Evolutionary conservation across 2,797 vertebrate species (phyloP), one percentile per base, ranked within the genome.

Genomic region (Numenius phaeopus): DNA sequence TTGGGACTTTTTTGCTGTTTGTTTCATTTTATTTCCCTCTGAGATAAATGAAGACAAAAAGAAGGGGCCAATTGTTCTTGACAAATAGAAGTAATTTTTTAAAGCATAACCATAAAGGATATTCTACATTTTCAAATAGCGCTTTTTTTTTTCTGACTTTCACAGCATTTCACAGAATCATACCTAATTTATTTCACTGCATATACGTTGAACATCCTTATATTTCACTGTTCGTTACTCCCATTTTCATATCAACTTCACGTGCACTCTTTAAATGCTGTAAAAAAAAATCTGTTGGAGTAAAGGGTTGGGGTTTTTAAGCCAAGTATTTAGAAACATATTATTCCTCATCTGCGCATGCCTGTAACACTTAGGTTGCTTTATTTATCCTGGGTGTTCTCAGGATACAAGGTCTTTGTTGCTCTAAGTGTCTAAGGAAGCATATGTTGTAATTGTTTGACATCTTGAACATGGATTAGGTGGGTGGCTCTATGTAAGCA

Each of bases 21-120:
- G 86, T 72, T 96, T 93, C 80, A 62, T 93, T 97, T 92, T 88
- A 95, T 90, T 95, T 96, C 89, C 87, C 64, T 89, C 73, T 27
- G 65, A 97, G 94, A 95, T 96, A 92, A 97, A 96, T 94, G 82
- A 92, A 96, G 90, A 91, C 58, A 79, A 88, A 95, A 96, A 85
- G 71, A 83, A 92, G 29, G 59, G 72, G 27, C 69, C 93, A 55
- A 70, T 95, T 95, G 87, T 91, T 95, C 70, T 55, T 93, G 96
- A 95, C 75, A 96, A 96, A 95, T 85, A 69, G 79, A 92, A 91
- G 84, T 89, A 55, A 91, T 95, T 90, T 95, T 52, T 3, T 0
- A 81, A 95, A 90, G 92, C 78, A 62, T 66, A 88, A 83, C 73
- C 0, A 0, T 77, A 86, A 83, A 96, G 52, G 54, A 91, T 94